A percentile compares a stretch with the other conserved stretches of the same genome.
Conservation (phyloP, 2,797 vertebrate genomes). For the Rhabdophis nuchalis region DNA sequence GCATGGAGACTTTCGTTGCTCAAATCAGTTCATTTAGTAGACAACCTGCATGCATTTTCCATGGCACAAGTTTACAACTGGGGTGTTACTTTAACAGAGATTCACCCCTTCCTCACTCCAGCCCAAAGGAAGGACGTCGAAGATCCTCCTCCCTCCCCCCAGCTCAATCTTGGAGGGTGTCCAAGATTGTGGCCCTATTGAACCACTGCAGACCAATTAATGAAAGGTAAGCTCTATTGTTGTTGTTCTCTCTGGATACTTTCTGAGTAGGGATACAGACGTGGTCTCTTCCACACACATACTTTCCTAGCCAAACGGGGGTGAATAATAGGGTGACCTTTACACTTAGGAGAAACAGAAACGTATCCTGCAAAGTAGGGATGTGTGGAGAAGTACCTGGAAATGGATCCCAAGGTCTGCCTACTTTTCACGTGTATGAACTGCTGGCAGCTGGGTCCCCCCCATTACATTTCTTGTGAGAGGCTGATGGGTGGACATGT, state of each 20-base stretch:
- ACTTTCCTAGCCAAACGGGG: neutral
- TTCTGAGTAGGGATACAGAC: neutral
- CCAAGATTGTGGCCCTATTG: neutral
- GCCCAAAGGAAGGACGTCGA: neutral
- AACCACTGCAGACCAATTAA: too few species aligned
- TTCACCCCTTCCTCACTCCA: neutral
- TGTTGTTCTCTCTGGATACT: neutral
- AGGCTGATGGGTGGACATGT: neutral
- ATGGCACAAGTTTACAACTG: neutral
- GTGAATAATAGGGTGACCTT: neutral
- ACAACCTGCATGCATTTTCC: neutral
- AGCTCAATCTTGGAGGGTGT: neutral
- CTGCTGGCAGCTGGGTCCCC: neutral
- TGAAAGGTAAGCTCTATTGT: neutral
- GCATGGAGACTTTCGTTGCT: neutral
- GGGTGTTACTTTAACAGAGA: too few species aligned
- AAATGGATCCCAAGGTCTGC: neutral
- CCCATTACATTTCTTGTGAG: neutral
- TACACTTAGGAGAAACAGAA: neutral
- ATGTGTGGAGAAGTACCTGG: neutral
- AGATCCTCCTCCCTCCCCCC: neutral
- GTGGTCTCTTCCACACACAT: too few species aligned
- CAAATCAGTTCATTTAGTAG: neutral
- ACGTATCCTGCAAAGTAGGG: neutral
- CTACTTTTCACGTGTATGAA: neutral